These are phyloP conservation scores for Agapetus fuscipes DNA, from an alignment of 2,888 invertebrate genomes.

Conservation along the genomic window DNA sequence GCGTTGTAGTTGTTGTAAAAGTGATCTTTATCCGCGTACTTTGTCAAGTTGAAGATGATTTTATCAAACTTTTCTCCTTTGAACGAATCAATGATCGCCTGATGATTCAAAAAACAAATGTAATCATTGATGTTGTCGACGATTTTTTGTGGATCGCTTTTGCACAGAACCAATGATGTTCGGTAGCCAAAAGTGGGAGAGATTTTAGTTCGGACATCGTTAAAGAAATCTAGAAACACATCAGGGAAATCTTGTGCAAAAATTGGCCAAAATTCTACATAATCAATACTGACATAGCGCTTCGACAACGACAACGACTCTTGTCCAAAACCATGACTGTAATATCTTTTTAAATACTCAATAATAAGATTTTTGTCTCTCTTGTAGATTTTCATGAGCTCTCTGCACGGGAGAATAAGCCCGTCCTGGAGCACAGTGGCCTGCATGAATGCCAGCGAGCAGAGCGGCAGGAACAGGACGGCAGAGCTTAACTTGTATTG, in stretches of 20 bases:
- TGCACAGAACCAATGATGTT: conserved; percentile 1
- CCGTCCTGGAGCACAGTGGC: conserved; percentile 1
- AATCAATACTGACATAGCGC: neutral
- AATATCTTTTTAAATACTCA: conserved; percentile 25
- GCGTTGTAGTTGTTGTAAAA: conserved; percentile 1
- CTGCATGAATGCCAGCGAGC: conserved; percentile 24
- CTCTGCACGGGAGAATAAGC: conserved; percentile 1
- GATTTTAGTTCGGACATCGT: neutral
- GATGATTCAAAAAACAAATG: neutral
- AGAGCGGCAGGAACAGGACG: conserved; percentile 24
- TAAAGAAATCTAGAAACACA: conserved; percentile 6
- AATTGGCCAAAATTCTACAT: conserved; percentile 1
- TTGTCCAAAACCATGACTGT: neutral
- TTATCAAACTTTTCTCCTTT: conserved; percentile 14
- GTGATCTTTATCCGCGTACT: conserved; percentile 1
- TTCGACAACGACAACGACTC: neutral
- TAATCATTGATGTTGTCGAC: conserved; percentile 1
- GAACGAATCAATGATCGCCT: conserved; percentile 4
- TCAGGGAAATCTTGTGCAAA: conserved; percentile 10
- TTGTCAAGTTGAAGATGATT: conserved; percentile 4
- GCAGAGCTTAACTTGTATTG: conserved; percentile 24
- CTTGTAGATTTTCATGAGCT: conserved; percentile 7
- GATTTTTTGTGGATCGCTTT: neutral
- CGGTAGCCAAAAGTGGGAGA: conserved; percentile 7
- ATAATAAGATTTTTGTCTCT: conserved; percentile 25